A percentile compares a stretch with the other conserved stretches of the same genome.
Evolutionary conservation across 2,888 invertebrate genomes (phyloP).

Genomic region (Synergus japonicus): DNA sequence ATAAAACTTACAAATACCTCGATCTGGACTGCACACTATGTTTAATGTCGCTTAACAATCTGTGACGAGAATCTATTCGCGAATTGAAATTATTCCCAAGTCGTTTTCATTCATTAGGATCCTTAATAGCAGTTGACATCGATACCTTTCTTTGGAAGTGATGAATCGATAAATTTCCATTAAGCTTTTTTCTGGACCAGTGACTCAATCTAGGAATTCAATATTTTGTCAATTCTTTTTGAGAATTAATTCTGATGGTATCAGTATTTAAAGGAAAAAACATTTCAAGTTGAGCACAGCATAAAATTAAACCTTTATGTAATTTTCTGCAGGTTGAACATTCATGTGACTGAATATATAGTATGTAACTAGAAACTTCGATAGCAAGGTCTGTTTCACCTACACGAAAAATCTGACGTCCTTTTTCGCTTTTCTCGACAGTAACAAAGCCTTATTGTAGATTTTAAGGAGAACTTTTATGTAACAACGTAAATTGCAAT

Average conservation of each 20-base stretch:
- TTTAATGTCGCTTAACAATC: slow-evolving; percentile 4
- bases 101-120: slow-evolving; percentile 20
- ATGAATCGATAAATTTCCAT: slow-evolving; percentile 22
- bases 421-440: slow-evolving; percentile 46
- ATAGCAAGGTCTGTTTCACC: slow-evolving; percentile 61
- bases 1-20: slow-evolving; percentile 8
- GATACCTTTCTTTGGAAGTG: slow-evolving; percentile 44
- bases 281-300: neutral
- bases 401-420: slow-evolving; percentile 62
- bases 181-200: slow-evolving; percentile 12
- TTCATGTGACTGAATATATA: slow-evolving; percentile 34
- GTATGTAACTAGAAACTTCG: slow-evolving; percentile 52
- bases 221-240: neutral
- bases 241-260: too few species aligned
- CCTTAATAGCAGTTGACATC: slow-evolving; percentile 47
- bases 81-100: neutral
- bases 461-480: neutral
- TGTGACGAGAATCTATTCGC: neutral
- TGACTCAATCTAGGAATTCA: neutral
- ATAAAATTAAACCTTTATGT: neutral
- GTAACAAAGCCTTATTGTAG: slow-evolving; percentile 49
- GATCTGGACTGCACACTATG: neutral
- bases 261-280: neutral
- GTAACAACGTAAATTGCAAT: slow-evolving; percentile 50
- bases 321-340: slow-evolving; percentile 35